Percentiles rank a stretch among this genome's conserved stretches.
Evolutionary conservation across 2,888 invertebrate species (phyloP).

Genomic region (Melanophora roralis): DNA sequence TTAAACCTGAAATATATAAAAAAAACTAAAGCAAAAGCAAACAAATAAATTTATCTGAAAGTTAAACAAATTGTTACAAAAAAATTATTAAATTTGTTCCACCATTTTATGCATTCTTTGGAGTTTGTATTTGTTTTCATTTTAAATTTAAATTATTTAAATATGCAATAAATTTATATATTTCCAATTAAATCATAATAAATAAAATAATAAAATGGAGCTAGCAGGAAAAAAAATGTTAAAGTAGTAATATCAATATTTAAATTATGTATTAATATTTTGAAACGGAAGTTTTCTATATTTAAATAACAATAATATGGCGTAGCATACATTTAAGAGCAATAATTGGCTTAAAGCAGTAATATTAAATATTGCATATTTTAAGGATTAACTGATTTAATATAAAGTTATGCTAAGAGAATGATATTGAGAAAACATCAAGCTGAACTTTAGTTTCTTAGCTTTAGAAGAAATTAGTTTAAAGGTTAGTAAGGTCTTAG

Average conservation of each 20-base stretch:
- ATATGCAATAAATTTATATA: slow-evolving; percentile 40
- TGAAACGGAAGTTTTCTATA: too few species aligned
- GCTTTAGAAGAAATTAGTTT: too few species aligned
- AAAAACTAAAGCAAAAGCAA: neutral
- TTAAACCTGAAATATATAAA: slow-evolving; percentile 3
- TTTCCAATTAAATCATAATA: slow-evolving; percentile 34
- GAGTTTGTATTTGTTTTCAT: neutral
- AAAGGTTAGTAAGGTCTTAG: too few species aligned
- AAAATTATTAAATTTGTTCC: slow-evolving; percentile 16
- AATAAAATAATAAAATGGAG: slow-evolving; percentile 4
- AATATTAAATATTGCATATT: neutral
- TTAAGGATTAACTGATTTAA: too few species aligned
- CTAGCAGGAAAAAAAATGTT: neutral
- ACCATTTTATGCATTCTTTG: neutral
- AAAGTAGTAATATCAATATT: neutral
- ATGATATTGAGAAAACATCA: too few species aligned
- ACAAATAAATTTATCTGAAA: neutral
- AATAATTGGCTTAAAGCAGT: neutral
- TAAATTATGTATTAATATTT: neutral
- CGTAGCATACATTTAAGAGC: slow-evolving; percentile 5
- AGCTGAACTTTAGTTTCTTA: too few species aligned
- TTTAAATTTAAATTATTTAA: slow-evolving; percentile 32
- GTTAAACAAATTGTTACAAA: neutral
- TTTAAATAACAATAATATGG: too few species aligned
- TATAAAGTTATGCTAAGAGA: too few species aligned